Conservation (phyloP, 2,888 invertebrate species). For the Rapana venosa region DNA sequence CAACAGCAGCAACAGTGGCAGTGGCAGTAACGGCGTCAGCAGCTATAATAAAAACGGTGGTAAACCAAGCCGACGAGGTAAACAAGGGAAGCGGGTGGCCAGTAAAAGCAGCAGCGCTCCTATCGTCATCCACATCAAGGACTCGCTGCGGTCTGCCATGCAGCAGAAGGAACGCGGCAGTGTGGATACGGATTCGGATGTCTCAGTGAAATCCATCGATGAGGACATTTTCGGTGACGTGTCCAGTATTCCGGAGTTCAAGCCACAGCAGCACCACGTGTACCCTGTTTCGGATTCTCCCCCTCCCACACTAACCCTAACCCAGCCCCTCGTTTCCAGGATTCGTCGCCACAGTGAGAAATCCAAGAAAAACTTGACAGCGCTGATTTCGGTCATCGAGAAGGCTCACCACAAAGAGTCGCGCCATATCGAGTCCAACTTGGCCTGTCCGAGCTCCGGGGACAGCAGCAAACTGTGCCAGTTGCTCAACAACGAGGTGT, state of each 20-base stretch:
- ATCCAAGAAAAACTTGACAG: conserved; percentile 74
- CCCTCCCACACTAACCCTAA: background rate
- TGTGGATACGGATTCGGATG: conserved; percentile 55
- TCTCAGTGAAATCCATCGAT: conserved; percentile 50
- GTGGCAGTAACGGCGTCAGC: background rate
- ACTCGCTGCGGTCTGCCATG: conserved; percentile 64
- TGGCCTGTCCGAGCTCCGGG: conserved; percentile 47
- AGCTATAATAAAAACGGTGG: background rate
- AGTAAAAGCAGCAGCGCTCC: conserved; percentile 68
- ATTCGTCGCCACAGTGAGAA: conserved; percentile 52
- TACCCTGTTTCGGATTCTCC: background rate
- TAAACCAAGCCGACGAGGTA: conserved; percentile 2
- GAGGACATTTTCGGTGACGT: conserved; percentile 51
- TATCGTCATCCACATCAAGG: conserved; percentile 71
- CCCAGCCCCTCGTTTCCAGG: background rate
- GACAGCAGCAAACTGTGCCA: conserved; percentile 47
- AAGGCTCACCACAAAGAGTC: conserved; percentile 71
- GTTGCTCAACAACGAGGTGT: conserved; percentile 67
- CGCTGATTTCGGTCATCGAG: conserved; percentile 74
- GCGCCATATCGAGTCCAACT: conserved; percentile 53
- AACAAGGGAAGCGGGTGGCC: conserved; percentile 45
- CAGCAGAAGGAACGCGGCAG: conserved; percentile 62
- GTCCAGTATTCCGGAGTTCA: conserved; percentile 52
- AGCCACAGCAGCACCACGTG: conserved; percentile 21
- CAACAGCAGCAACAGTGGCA: background rate